Percentiles rank a stretch among this genome's conserved stretches.
phyloP scores from a whole-genome alignment of 2,797 vertebrate species.

The Labroides dimidiatus region DNA sequence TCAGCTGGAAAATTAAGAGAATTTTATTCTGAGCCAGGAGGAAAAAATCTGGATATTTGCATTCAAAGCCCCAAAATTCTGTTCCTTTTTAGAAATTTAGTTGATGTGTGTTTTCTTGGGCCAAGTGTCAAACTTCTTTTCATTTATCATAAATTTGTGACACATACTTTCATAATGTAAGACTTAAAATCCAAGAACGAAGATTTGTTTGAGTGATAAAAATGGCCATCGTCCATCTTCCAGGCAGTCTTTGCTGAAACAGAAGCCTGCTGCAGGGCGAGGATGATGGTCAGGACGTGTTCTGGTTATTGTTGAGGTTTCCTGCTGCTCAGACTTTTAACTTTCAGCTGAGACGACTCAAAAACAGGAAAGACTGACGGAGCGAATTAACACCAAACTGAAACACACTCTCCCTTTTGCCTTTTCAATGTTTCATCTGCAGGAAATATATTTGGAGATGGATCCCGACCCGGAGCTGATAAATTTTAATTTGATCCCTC shows the following conservation, averaged over 20 bases:
- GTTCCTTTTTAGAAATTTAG: too few species aligned
- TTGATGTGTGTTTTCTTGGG: too few species aligned
- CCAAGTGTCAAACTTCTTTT: too few species aligned
- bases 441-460: conserved; percentile 76
- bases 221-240: too few species aligned
- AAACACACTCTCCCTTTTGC: conserved; percentile 33
- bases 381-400: conserved; percentile 49
- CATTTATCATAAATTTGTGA: too few species aligned
- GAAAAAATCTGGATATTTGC: neutral
- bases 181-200: too few species aligned
- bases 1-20: too few species aligned
- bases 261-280: neutral
- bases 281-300: neutral
- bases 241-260: neutral
- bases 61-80: too few species aligned
- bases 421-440: conserved; percentile 75
- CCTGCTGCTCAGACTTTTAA: conserved; percentile 22
- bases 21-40: too few species aligned
- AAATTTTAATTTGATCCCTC: conserved; percentile 78
- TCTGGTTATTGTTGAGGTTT: neutral
- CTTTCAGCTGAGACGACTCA: conserved; percentile 32
- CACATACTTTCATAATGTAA: too few species aligned
- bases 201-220: too few species aligned
- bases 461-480: conserved; percentile 73
- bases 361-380: conserved; percentile 33